Base-by-base conservation (phyloP, 2,113 vertebrate species). In the Podiceps cristatus region DNA sequence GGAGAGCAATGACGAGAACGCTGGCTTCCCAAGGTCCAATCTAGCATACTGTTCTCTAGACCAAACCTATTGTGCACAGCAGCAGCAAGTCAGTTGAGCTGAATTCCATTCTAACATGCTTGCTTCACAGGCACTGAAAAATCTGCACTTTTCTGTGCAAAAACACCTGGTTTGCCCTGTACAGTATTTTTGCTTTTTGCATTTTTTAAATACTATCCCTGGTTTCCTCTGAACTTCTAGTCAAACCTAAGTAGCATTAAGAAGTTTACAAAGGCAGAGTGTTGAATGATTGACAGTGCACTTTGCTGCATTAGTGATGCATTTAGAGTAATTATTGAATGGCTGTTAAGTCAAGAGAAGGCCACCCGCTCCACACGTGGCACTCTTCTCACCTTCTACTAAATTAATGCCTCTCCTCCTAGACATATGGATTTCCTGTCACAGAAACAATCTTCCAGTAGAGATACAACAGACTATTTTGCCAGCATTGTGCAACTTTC, bases 341-440 rank as follows among this genome's bases (percentile, higher is more conserved):
- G 73, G 64, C 67, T 5, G 0, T 73, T 94, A 83, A 93, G 66
- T 88, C 17, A 19, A 95, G 78, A 93, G 60, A 82, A 92, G 84
- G 33, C 69, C 92, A 93, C 78, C 52, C 45, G 0, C 90, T 95
- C 93, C 62, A 88, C 92, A 80, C 25, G 59, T 90, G 95, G 91
- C 58, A 88, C 44, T 78, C 73, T 90, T 91, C 86, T 98, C 93
- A 98, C 97, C 96, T 98, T 82, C 90, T 66, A 74, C 76, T 81
- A 88, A 97, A 96, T 95, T 90, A 96, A 91, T 95, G 86, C 82
- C 63, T 96, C 59, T 86, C 77, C 63, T 97, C 83, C 85, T 93
- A 92, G 93, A 89, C 37, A n/a, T 80, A 96, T 78, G 78, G 96
- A 97, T 98, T 98, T 98, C 79, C 96, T 97, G 93, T 95, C 96